Base-by-base conservation (phyloP, 2,888 invertebrate species). In the Stenchaetothrips biformis region DNA sequence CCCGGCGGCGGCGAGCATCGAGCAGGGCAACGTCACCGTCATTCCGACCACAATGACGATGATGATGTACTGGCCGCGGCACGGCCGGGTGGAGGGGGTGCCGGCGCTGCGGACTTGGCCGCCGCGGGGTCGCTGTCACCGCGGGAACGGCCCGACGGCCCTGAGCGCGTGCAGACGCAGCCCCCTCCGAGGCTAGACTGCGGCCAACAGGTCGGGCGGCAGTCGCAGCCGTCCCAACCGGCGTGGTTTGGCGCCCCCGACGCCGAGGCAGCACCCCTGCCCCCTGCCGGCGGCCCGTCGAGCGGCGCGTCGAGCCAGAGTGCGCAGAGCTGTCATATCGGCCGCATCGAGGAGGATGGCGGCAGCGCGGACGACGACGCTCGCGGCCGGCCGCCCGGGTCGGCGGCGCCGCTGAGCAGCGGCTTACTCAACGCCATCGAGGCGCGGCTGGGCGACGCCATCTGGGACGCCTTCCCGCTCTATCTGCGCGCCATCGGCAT, bases 401-500 rank as follows among this genome's bases (percentile, higher is more conserved):
- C 21, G 37, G 37, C 2, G 7, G 21, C 67, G n/a, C 21, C 67
- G 67, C 67, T 21, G 21, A 6, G 25, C 67, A 25, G 67, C 67
- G 67, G 25, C 7, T 25, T 74, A 25, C 67, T 74, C 9, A 74
- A 74, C 67, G 67, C 67, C 21, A 25, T 74, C 67, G 67, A 74
- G 67, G 25, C 67, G 21, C 21, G 21, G 67, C 67, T 74, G 21
- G 67, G 67, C 67, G 67, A 74, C 67, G 21, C 21, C 67, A 74
- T 74, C 67, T 74, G 25, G 21, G 67, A 74, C 67, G 25, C 11
- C 21, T 74, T 74, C 67, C 67, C 67, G 21, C 67, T 74, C 21
- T 74, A 74, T 25, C 67, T 74, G 25, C 67, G 67, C 67, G 67
- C 21, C 67, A 25, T 74, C 25, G 67, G 67, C 67, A 74, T 74